A percentile compares a stretch with the other conserved stretches of the same genome.
phyloP scores from a whole-genome alignment of 2,797 vertebrate species.

The Glossophaga mutica region DNA sequence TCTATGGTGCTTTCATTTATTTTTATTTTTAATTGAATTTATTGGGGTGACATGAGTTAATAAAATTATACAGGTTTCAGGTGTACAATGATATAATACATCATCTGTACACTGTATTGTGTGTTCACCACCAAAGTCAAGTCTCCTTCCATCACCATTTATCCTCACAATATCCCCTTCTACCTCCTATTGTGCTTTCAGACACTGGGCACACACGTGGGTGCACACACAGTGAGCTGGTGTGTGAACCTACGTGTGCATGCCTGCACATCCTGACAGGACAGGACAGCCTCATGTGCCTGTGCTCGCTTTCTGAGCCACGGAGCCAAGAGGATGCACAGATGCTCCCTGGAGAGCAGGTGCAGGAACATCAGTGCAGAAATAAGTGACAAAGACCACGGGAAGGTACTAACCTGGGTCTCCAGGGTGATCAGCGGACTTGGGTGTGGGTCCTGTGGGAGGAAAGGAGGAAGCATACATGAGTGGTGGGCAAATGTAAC shows the following conservation, averaged over 20 bases:
- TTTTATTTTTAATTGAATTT: not conserved
- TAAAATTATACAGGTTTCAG: not conserved
- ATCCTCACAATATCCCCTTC: not conserved
- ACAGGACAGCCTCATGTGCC: fast-evolving
- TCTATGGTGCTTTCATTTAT: not conserved
- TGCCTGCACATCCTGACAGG: fast-evolving
- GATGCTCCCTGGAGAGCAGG: fast-evolving
- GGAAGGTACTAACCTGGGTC: constrained; percentile 76
- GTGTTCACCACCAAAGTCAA: not conserved
- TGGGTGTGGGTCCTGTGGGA: constrained; percentile 74
- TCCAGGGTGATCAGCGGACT: constrained; percentile 77
- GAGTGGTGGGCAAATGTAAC: not conserved
- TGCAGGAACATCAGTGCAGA: not conserved
- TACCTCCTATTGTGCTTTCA: not conserved
- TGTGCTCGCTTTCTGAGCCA: not conserved
- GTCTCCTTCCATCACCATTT: not conserved
- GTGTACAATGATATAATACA: not conserved
- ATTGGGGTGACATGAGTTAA: not conserved
- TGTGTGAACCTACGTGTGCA: fast-evolving
- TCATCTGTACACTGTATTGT: not conserved
- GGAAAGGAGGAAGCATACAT: constrained; percentile 31
- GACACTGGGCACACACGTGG: not conserved
- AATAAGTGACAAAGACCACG: fast-evolving
- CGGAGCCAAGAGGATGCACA: not conserved
- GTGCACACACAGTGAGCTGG: too few relatives aligned